phyloP scores from a whole-genome alignment of 1,140 invertebrate genomes.

The Scaptomyza pallida region DNA sequence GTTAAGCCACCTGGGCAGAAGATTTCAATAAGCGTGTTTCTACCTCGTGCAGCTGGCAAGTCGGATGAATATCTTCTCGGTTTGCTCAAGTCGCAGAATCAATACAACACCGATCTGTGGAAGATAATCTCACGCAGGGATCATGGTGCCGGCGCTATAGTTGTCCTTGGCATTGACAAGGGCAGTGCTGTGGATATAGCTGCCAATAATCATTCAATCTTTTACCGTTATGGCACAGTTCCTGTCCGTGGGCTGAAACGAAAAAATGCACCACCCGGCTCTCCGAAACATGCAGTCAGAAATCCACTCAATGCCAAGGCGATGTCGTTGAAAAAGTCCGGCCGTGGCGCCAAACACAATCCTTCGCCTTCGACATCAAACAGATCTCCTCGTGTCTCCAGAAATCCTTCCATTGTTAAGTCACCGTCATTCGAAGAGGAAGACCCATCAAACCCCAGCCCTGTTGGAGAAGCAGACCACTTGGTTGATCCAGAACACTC shows the following conservation, averaged over 20 bases:
- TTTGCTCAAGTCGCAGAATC: conserved; percentile 26
- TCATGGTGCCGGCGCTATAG: neutral
- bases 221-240: conserved; percentile 23
- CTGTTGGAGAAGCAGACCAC: neutral
- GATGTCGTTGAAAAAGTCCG: neutral
- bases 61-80: conserved; percentile 8
- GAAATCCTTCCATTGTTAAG: neutral
- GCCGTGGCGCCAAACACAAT: neutral
- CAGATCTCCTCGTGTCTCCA: neutral
- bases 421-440: too few relatives aligned
- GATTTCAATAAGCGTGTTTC: neutral
- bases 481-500: too few relatives aligned
- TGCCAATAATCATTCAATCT: conserved; percentile 13
- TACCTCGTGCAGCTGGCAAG: conserved; percentile 7
- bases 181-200: conserved; percentile 11
- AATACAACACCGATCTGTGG: conserved; percentile 20
- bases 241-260: conserved; percentile 9
- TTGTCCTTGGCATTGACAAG: conserved; percentile 15
- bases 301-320: neutral
- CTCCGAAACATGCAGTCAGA: neutral
- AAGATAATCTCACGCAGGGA: neutral
- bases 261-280: neutral
- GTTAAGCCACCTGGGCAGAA: neutral
- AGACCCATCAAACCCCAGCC: neutral
- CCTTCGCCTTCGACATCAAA: neutral